Evolutionary conservation across 2,888 invertebrate genomes (phyloP), one percentile per base, ranked within the genome.

Genomic region (Rambutsinella grinnellia): DNA sequence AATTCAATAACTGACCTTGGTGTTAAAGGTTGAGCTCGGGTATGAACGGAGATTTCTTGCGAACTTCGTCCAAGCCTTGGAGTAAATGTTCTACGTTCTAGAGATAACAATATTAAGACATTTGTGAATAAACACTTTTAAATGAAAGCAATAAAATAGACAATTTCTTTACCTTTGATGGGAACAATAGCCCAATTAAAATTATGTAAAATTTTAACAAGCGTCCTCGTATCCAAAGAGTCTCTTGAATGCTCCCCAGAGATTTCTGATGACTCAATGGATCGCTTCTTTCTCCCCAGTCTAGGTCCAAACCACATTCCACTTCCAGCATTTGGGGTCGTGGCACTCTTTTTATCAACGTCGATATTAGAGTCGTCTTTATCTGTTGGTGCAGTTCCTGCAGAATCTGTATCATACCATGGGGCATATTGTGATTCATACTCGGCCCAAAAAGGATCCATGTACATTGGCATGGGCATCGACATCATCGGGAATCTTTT

Each of bases 261-360:
- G 10, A 67, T 60, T 19, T 77, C 76, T 15, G 76, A 60, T 6
- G 70, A 76, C n/a, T 79, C 74, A 61, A 81, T 65, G 49, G 81
- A 82, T 3, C 81, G 78, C 79, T 81, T 82, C 80, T 72, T 81
- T 63, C 80, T 76, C 69, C 91, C 92, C 24, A 92, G 87, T 53
- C 92, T 87, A 0, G 91, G 91, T 46, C 92, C 92, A 83, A 92
- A 92, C 92, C 92, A 92, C 87, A 92, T 89, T 0, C 89, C 83
- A 60, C 71, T 68, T 19, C 68, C 62, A 10, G 74, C 60, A 56
- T 78, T 79, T 8, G 57, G 58, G 5, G 60, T 51, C 6, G 76
- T 46, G 0, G 47, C 62, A 47, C 70, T 78, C 27, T 81, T 66
- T 68, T 83, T 83, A 62, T 82, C 81, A 28, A 68, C 47, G 10